Percentiles rank a stretch among this genome's conserved stretches.
phyloP scores from a whole-genome alignment of 1,140 invertebrate species.

The Druon quercuslanigerum region DNA sequence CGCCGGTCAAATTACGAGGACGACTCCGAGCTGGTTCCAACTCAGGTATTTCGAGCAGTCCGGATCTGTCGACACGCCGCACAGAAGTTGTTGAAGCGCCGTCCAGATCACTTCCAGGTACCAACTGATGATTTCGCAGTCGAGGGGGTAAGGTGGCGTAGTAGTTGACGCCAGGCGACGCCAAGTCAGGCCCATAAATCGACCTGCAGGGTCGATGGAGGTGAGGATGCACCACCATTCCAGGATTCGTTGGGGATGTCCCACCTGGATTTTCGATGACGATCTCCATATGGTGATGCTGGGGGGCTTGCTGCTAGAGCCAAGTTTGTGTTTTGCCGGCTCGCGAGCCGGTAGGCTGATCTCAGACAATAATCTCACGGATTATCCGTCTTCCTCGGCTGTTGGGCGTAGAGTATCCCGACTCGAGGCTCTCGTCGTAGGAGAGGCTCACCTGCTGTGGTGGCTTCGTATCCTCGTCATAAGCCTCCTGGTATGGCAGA shows the following conservation, averaged over 20 bases:
- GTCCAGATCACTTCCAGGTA: conserved; percentile 50
- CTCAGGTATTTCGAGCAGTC: conserved; percentile 64
- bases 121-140: conserved; percentile 42
- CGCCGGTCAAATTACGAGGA: conserved; percentile 42
- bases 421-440: conserved; percentile 94
- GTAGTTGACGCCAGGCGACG: conserved; percentile 43
- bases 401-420: conserved; percentile 94
- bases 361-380: conserved; percentile 95
- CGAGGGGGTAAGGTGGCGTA: conserved; percentile 47
- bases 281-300: conserved; percentile 71
- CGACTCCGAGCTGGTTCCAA: conserved; percentile 49
- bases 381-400: conserved; percentile 92
- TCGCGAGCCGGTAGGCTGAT: conserved; percentile 71
- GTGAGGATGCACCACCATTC: conserved; percentile 43
- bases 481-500: conserved; percentile 88
- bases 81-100: conserved; percentile 52
- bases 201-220: conserved; percentile 42
- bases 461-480: conserved; percentile 84
- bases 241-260: conserved; percentile 37
- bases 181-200: conserved; percentile 39
- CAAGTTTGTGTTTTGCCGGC: conserved; percentile 72
- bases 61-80: conserved; percentile 66
- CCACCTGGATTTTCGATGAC: conserved; percentile 68
- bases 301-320: conserved; percentile 74
- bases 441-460: conserved; percentile 89